phyloP scores from a whole-genome alignment of 2,888 invertebrate species.

The Rhimphoctona megacephalus region DNA sequence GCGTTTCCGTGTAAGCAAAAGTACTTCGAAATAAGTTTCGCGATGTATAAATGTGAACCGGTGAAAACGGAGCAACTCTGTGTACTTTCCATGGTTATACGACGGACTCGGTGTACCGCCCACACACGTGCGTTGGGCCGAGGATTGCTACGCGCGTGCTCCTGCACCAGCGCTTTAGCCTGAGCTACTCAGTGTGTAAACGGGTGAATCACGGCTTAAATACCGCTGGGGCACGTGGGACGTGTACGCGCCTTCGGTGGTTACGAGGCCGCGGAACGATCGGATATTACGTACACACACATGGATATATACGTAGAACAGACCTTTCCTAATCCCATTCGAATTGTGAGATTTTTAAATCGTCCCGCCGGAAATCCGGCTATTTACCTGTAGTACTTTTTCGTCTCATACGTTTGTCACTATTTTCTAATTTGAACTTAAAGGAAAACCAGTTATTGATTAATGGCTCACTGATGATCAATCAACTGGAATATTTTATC shows the following conservation, averaged over 20 bases:
- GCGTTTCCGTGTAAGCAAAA: not conserved
- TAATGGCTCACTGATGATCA: not conserved
- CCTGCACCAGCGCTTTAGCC: constrained; percentile 39
- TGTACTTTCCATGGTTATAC: constrained; percentile 19
- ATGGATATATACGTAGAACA: not conserved
- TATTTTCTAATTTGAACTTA: not conserved
- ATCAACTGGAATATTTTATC: not conserved
- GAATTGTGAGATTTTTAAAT: constrained; percentile 1
- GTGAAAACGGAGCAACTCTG: constrained; percentile 22
- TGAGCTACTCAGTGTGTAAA: constrained; percentile 75
- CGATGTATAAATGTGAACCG: constrained; percentile 1
- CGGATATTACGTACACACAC: constrained; percentile 26
- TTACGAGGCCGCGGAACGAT: constrained; percentile 36
- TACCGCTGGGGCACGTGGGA: constrained; percentile 72
- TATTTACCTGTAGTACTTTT: not conserved
- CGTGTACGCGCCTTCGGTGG: constrained; percentile 55
- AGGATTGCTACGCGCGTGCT: constrained; percentile 47
- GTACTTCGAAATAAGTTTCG: not conserved
- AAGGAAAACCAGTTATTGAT: not conserved
- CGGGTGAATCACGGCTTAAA: constrained; percentile 78
- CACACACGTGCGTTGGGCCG: constrained; percentile 24
- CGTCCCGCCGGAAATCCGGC: not conserved
- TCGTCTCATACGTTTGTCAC: not conserved
- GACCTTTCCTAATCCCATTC: not conserved
- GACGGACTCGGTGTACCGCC: constrained; percentile 20